Percentiles rank a stretch among this genome's conserved stretches.
phyloP scores from a whole-genome alignment of 1,140 invertebrate genomes.

The Monomorium pharaonis region DNA sequence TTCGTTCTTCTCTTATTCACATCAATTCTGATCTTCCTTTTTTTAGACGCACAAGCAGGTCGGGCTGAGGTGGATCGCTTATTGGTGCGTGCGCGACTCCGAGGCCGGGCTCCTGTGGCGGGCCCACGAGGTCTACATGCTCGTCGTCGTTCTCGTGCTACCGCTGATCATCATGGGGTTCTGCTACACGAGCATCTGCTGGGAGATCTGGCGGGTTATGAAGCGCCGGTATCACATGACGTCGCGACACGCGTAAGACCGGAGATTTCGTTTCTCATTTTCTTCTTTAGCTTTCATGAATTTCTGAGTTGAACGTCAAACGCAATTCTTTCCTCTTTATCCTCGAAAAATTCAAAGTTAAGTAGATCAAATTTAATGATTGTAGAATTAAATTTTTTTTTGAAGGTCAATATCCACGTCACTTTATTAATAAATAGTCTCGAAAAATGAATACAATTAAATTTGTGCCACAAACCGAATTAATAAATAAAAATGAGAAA shows the following conservation, averaged over 20 bases:
- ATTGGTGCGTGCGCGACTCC: constrained; percentile 88
- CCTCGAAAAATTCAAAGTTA: not conserved
- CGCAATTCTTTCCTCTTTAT: not conserved
- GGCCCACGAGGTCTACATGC: constrained; percentile 89
- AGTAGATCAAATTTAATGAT: not conserved
- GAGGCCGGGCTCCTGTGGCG: constrained; percentile 84
- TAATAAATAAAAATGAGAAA: not conserved
- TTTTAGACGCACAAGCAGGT: constrained; percentile 86
- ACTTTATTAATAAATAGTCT: not conserved
- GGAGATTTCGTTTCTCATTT: not conserved
- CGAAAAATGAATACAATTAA: not conserved
- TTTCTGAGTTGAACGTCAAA: not conserved
- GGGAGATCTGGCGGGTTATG: constrained; percentile 88
- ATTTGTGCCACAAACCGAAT: no score
- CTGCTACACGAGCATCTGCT: constrained; percentile 89
- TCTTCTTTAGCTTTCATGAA: not conserved
- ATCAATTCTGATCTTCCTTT: not conserved
- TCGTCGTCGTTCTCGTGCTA: constrained; percentile 88
- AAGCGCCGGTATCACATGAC: constrained; percentile 86
- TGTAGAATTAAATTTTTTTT: not conserved
- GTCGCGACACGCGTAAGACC: constrained; percentile 84
- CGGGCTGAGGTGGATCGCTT: constrained; percentile 84
- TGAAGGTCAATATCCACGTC: not conserved
- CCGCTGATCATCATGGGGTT: constrained; percentile 89
- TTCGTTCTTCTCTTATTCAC: not conserved